Conservation (phyloP, 1,140 invertebrate genomes). For the Leptonema lineaticorne region DNA sequence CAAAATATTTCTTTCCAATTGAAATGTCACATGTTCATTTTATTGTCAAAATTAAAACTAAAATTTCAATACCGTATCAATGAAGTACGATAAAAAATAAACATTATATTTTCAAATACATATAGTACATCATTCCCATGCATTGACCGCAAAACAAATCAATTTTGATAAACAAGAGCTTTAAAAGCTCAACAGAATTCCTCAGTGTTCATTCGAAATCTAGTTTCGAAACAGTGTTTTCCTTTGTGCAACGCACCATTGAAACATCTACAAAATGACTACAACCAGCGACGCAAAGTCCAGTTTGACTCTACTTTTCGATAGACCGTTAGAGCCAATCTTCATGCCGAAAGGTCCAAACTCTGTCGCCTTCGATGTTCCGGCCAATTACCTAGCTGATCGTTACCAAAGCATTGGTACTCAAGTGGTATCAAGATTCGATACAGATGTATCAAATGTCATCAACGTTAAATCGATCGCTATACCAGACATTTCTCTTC, state of each 20-base stretch:
- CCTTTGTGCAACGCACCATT: background rate
- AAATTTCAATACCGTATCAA: too few species aligned
- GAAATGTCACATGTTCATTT: too few species aligned
- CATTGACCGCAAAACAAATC: background rate
- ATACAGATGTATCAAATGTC: conserved; percentile 50
- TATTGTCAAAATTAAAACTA: too few species aligned
- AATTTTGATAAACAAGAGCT: background rate
- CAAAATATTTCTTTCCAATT: too few species aligned
- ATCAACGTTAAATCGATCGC: conserved; percentile 66
- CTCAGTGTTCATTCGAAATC: background rate
- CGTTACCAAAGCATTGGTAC: conserved; percentile 61
- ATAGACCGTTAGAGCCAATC: conserved; percentile 73
- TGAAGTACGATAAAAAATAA: too few species aligned
- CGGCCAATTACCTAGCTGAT: conserved; percentile 59
- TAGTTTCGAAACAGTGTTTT: background rate
- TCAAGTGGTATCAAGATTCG: conserved; percentile 59
- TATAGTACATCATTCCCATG: too few species aligned
- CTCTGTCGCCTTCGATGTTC: conserved; percentile 63
- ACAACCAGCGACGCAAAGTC: conserved; percentile 6
- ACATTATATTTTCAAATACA: too few species aligned
- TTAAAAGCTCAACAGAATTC: background rate
- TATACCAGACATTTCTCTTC: conserved; percentile 66
- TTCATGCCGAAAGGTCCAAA: conserved; percentile 69
- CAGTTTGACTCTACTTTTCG: conserved; percentile 61
- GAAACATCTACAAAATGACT: conserved; percentile 15